Evolutionary conservation across 2,888 invertebrate species (phyloP), one percentile per base, ranked within the genome.

Genomic region (Torymus aiolomorphi): DNA sequence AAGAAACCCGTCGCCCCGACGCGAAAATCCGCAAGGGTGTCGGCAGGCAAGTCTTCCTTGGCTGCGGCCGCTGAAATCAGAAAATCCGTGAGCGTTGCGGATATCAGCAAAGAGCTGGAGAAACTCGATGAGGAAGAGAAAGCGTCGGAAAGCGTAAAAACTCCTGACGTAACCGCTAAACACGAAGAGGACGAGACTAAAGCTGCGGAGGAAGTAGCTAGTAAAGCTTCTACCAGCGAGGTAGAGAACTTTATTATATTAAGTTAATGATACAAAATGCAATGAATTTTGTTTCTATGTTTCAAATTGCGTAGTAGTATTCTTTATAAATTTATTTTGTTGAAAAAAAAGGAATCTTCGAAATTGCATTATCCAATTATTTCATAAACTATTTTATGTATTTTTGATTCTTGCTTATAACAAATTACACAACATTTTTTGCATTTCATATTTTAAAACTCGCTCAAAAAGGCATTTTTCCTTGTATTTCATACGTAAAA

Each of bases 11-110:
- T 49, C 3, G 12, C 42, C 24, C 31, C 76, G 14, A 72, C 59
- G 61, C 80, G 75, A 61, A 84, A 77, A 52, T 72, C 79, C 24
- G 69, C 73, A 59, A 82, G 72, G 49, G 69, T 56, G 18, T 57
- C 54, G 31, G 73, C 75, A 14, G 69, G 63, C 13, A 73, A 61
- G 18, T 63, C 42, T 42, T 42, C 75, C 13, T 52, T 57, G 56
- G 74, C 42, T 63, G 13, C 49, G 0, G 1, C 16, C 8, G 42
- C 42, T 0, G 73, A 76, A 59, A 24, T 62, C n/a, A 78, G 82
- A 54, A 83, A 78, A 70, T 76, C 66, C 0, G 13, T 62, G n/a
- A 78, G 24, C 31, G 8, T 16, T 0, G 31, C 31, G 10, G 63
- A 74, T 14, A 0, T 73, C 67, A n/a, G 70, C 62, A 63, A 82